Evolutionary conservation across 1,140 invertebrate genomes (phyloP).

Genomic region (Portunus trituberculatus): DNA sequence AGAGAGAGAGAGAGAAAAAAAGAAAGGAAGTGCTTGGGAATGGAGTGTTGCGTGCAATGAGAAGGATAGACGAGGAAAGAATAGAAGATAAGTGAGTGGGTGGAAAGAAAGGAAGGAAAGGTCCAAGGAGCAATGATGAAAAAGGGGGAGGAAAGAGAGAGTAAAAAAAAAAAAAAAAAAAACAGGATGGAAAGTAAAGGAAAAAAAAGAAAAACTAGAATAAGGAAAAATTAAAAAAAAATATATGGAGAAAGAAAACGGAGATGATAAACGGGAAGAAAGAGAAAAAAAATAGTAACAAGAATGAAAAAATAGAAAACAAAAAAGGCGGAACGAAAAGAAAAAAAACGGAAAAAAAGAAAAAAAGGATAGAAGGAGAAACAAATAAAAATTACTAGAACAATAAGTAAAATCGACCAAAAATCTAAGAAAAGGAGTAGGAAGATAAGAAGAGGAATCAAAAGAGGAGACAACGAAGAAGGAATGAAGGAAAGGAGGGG

Average conservation of each 20-base stretch:
- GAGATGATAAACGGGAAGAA: background rate
- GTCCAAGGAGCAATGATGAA: background rate
- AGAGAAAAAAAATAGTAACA: background rate
- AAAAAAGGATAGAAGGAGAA: background rate
- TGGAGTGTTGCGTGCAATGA: background rate
- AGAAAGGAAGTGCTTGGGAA: background rate
- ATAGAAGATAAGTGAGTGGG: background rate
- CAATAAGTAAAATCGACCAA: too few species aligned
- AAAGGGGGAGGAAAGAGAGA: background rate
- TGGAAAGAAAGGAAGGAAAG: background rate
- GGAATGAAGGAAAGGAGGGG: background rate
- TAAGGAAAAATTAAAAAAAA: too few species aligned
- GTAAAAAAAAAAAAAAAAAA: background rate
- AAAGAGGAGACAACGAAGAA: background rate
- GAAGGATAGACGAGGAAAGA: background rate
- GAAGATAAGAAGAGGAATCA: background rate
- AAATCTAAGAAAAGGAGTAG: background rate
- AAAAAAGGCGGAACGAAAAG: background rate
- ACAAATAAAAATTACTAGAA: background rate
- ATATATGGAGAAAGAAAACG: background rate
- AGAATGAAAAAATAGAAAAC: too few species aligned
- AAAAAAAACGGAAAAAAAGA: background rate
- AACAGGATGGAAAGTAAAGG: background rate
- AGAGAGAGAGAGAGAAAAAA: background rate
- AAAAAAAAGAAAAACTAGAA: too few species aligned